Evolutionary conservation across 2,113 vertebrate species (phyloP).

Genomic region (Diphyllodes magnificus): DNA sequence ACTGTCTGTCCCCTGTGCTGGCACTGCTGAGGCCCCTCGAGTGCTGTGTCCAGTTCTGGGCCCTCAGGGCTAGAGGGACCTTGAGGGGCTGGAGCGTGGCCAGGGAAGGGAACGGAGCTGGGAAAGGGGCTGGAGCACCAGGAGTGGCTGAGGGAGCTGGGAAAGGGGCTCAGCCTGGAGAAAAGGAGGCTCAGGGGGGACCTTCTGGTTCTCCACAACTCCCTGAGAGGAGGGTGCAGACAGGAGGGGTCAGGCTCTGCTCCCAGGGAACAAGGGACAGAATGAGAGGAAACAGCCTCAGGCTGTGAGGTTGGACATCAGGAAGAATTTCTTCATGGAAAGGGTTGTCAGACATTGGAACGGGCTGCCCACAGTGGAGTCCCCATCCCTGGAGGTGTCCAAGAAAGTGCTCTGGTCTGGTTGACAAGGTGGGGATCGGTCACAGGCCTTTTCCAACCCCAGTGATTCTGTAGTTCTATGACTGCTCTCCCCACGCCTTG

Average conservation of each 20-base stretch:
- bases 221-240: background rate
- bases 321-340: background rate
- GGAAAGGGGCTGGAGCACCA: background rate
- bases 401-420: background rate
- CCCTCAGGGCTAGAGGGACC: background rate
- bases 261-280: background rate
- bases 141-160: background rate
- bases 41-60: background rate
- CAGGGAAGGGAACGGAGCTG: background rate
- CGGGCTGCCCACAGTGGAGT: background rate
- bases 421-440: background rate
- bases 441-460: background rate
- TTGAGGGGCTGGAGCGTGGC: accelerated
- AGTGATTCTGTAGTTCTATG: background rate
- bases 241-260: accelerated
- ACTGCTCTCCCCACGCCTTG: background rate
- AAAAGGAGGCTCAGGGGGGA: background rate
- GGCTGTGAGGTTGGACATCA: background rate
- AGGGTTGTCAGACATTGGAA: background rate
- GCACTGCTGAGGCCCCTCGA: accelerated
- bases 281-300: background rate
- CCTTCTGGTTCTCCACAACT: background rate
- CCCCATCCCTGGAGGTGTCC: background rate
- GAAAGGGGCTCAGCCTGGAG: background rate
- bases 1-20: background rate